Percentiles rank a stretch among this genome's conserved stretches.
These are phyloP conservation scores for Chloroclystis v-ata DNA, from an alignment of 2,888 invertebrate species.

Conservation along the genomic window DNA sequence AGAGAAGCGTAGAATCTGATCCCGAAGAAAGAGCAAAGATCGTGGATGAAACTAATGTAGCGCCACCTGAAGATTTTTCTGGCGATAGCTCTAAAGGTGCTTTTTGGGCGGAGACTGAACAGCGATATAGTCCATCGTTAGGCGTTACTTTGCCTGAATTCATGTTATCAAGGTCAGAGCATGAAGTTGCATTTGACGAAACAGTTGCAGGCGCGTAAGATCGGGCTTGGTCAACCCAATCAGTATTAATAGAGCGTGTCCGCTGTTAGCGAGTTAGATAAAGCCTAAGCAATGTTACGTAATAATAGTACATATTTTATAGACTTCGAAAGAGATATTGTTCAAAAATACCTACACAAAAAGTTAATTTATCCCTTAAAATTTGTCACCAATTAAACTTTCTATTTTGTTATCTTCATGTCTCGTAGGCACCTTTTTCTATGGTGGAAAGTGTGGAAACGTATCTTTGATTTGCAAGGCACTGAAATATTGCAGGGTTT, in stretches of 20 bases:
- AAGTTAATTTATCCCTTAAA: too few relatives aligned
- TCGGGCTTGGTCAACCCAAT: conserved; percentile 53
- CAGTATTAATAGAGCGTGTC: conserved; percentile 69
- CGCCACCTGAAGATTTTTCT: conserved; percentile 72
- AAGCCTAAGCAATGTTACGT: conserved; percentile 64
- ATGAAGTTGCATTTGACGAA: conserved; percentile 82
- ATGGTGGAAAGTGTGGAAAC: neutral
- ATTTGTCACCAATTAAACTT: too few relatives aligned
- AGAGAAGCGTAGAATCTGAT: conserved; percentile 57
- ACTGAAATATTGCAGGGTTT: conserved; percentile 14
- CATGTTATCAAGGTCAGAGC: conserved; percentile 82
- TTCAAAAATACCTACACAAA: neutral
- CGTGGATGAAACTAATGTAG: conserved; percentile 58
- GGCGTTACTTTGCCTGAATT: conserved; percentile 82
- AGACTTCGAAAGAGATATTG: conserved; percentile 33
- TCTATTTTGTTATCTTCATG: too few relatives aligned
- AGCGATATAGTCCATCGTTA: conserved; percentile 80
- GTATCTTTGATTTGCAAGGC: neutral
- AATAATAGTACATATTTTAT: conserved; percentile 59
- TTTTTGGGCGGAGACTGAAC: conserved; percentile 82
- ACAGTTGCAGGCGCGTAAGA: conserved; percentile 66
- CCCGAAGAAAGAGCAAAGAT: conserved; percentile 52
- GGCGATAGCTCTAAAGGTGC: conserved; percentile 78
- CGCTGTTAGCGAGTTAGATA: conserved; percentile 56
- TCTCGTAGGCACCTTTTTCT: too few relatives aligned